Conservation (phyloP, 2,113 vertebrate genomes). For the Antechinus stuartii region DNA sequence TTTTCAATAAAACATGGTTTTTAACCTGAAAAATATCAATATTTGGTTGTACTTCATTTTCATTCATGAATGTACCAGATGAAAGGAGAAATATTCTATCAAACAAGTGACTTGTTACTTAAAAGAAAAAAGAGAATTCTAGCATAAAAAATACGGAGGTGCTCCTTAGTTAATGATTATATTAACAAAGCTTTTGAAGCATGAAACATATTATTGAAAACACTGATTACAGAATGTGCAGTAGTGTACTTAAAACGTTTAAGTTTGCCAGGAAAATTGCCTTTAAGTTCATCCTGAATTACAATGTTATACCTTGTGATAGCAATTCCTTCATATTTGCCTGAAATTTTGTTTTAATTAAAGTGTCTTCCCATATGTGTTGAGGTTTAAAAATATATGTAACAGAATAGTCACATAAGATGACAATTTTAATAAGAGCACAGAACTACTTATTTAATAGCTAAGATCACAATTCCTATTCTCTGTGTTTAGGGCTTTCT, state of each 20-base stretch:
- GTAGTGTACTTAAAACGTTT: constrained; percentile 55
- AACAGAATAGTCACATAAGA: neutral
- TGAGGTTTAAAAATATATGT: neutral
- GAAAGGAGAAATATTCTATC: constrained; percentile 13
- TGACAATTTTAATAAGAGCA: neutral
- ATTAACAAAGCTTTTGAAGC: constrained; percentile 60
- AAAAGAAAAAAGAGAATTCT: constrained; percentile 53
- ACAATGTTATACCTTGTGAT: neutral
- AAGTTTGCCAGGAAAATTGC: constrained; percentile 11
- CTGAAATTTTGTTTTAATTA: neutral
- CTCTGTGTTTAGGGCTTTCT: neutral
- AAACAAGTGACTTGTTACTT: constrained; percentile 55
- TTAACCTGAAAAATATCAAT: constrained; percentile 22
- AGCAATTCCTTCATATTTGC: neutral
- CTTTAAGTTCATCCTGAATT: constrained; percentile 57
- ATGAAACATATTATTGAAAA: constrained; percentile 67
- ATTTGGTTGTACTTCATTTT: constrained; percentile 30
- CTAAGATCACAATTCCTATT: neutral
- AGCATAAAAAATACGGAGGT: constrained; percentile 59
- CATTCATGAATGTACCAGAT: constrained; percentile 32
- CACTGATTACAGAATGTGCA: constrained; percentile 27
- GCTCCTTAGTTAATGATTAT: constrained; percentile 56
- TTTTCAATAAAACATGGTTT: constrained; percentile 19
- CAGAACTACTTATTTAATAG: neutral
- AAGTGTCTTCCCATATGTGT: neutral